Evolutionary conservation across 2,888 invertebrate species (phyloP).

Genomic region (Eudemis profundana): DNA sequence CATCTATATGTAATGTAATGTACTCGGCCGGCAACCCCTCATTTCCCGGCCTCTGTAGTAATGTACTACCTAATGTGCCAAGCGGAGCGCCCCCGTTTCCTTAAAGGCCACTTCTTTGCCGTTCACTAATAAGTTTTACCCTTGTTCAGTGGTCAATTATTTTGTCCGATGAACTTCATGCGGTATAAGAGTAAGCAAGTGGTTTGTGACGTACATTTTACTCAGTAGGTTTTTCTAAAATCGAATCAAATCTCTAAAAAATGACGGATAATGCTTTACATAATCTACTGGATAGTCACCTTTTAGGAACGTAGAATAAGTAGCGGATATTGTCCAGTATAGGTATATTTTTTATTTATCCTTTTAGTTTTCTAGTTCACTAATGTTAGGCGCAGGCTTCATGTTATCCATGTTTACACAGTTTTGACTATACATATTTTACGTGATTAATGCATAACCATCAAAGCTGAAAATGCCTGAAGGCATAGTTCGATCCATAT

Average conservation of each 20-base stretch:
- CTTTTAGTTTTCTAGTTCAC: no score
- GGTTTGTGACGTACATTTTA: not conserved
- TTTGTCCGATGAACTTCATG: constrained; percentile 45
- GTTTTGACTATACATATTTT: not conserved
- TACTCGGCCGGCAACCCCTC: no score
- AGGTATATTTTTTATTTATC: no score
- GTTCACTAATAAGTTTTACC: constrained; percentile 58
- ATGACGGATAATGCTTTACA: not conserved
- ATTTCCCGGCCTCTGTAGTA: no score
- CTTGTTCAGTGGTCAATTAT: constrained; percentile 78
- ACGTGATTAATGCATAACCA: not conserved
- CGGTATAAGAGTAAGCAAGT: constrained; percentile 11
- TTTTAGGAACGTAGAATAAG: no score
- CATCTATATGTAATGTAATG: no score
- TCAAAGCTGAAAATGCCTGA: not conserved
- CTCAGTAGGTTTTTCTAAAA: not conserved
- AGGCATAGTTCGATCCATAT: not conserved
- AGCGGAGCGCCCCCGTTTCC: constrained; percentile 6
- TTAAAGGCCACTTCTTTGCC: constrained; percentile 34
- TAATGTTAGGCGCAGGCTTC: no score
- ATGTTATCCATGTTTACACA: no score
- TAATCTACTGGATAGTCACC: no score
- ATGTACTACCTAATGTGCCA: no score
- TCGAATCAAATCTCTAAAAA: not conserved
- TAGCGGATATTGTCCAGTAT: no score